Evolutionary conservation across 2,113 vertebrate species (phyloP).

Genomic region (Myotis davidii): DNA sequence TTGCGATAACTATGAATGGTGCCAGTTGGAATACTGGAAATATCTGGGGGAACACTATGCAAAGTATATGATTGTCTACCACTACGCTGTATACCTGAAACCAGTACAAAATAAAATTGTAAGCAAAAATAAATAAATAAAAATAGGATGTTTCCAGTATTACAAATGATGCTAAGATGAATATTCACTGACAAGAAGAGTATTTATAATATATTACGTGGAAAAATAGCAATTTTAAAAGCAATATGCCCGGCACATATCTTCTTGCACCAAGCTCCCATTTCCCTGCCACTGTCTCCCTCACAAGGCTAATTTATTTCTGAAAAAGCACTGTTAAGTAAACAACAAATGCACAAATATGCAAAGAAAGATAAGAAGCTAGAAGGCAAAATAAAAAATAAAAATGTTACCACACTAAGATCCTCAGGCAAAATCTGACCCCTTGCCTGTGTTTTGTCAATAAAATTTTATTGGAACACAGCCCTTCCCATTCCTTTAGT

Average conservation of each 20-base stretch:
- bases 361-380: neutral
- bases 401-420: neutral
- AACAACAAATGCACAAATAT: neutral
- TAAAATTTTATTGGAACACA: neutral
- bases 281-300: neutral
- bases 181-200: neutral
- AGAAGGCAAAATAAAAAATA: slow-evolving; percentile 20
- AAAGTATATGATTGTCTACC: neutral
- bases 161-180: neutral
- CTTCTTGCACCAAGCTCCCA: neutral
- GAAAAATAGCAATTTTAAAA: neutral
- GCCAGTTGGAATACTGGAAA: neutral
- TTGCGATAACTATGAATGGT: neutral
- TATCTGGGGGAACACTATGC: neutral
- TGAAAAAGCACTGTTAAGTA: neutral
- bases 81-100: neutral
- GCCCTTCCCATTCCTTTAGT: neutral
- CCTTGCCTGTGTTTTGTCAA: neutral
- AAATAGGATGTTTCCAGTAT: neutral
- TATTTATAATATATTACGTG: neutral
- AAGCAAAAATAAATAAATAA: neutral
- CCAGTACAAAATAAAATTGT: neutral
- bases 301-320: neutral
- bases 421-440: neutral
- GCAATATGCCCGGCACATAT: neutral